Evolutionary conservation across 1,140 invertebrate species (phyloP).

Genomic region (Drosophila suzukii): DNA sequence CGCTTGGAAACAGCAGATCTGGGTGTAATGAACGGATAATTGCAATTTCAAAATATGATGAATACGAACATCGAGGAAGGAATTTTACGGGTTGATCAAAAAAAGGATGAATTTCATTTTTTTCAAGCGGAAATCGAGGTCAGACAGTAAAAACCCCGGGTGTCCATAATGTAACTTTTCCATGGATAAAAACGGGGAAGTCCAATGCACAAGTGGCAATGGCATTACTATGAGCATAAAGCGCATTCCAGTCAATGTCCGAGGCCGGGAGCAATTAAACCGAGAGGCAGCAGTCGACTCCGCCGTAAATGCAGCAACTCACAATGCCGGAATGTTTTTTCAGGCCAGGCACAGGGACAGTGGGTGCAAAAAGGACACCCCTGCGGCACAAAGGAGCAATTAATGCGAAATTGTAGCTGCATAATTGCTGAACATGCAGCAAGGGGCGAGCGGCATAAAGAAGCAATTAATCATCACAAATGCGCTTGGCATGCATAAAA

Average conservation of each 20-base stretch:
- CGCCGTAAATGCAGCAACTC: slow-evolving; percentile 59
- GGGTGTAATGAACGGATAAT: slow-evolving; percentile 18
- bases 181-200: neutral
- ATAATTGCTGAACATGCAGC: slow-evolving; percentile 77
- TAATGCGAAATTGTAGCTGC: slow-evolving; percentile 73
- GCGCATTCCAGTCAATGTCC: slow-evolving; percentile 48
- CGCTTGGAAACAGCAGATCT: slow-evolving; percentile 31
- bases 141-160: neutral
- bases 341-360: slow-evolving; percentile 24
- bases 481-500: slow-evolving; percentile 84
- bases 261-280: slow-evolving; percentile 63
- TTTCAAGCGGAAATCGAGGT: neutral
- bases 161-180: neutral
- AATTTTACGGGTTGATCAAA: neutral
- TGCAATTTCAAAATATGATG: slow-evolving; percentile 13
- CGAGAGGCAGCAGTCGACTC: slow-evolving; percentile 35
- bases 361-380: slow-evolving; percentile 29
- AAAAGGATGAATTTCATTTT: neutral
- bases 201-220: slow-evolving; percentile 30
- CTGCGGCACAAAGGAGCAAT: slow-evolving; percentile 73
- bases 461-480: slow-evolving; percentile 82
- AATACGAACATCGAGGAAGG: neutral
- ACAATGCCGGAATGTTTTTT: slow-evolving; percentile 55
- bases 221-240: slow-evolving; percentile 38
- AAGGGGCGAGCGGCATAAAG: slow-evolving; percentile 54